Base-by-base conservation (phyloP, 53 echinoderm and acorn worm genomes). In the Holothuria leucospilota region DNA sequence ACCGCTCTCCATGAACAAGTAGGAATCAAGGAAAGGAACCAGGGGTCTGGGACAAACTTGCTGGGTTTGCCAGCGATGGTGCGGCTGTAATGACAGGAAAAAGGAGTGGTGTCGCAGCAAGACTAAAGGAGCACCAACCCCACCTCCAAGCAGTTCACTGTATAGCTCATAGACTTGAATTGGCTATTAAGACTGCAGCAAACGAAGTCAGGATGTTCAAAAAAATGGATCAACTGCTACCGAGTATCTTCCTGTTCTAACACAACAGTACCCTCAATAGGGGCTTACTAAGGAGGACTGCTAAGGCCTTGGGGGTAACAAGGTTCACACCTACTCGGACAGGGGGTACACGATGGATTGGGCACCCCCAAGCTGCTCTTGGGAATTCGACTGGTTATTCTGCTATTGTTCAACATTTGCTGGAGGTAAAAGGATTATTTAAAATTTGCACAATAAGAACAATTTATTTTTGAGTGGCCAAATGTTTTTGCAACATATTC, bases 41-140 rank as follows among this genome's bases (percentile, higher is more conserved):
- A 28, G 69, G 27, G 14, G 69, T 68, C 25, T 68, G 69, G 69
- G 29, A 13, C 6, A 77, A 77, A 39, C 16, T 77, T 39, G 78
- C 41, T 38, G 78, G 78, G 16, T 52, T 94, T 75, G 94, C 89
- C 13, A 61, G 75, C 24, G 91, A 89, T 78, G 90, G 90, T 60
- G 93, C 88, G 16, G 68, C 89, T 2, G 94, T 91, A 20, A 94
- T 94, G 94, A 82, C 87, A 12, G 94, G 94, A 1, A 78, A 69
- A 49, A 91, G 88, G 62, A 88, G 84, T 58, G 91, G 78, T 39
- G 78, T 77, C 40, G 78, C 46, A 39, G 78, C 78, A 77, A 51
- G 51, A 52, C 27, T 77, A 41, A 77, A 40, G 78, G 23, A 77
- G 27, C 20, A 41, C 58, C 78, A 41, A 39, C 51, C 78, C 34